Percentiles rank a stretch among this genome's conserved stretches.
These are phyloP conservation scores for Vipera ursinii DNA, from an alignment of 2,797 vertebrate species.

Conservation along the genomic window DNA sequence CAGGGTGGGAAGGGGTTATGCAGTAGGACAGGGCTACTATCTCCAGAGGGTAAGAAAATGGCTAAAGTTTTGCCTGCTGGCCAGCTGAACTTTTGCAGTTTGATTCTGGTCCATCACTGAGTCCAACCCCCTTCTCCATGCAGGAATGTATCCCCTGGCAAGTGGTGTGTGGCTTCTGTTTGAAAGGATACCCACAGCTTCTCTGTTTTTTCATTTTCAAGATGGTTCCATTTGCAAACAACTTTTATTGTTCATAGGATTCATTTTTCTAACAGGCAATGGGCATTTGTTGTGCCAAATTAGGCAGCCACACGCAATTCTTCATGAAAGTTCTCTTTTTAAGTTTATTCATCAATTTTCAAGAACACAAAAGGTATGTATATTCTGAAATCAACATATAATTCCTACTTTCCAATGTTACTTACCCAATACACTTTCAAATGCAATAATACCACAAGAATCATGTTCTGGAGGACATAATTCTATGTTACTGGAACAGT, in stretches of 20 bases:
- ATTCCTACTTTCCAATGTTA: too few species aligned
- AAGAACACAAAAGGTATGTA: not conserved
- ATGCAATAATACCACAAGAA: constrained; percentile 18
- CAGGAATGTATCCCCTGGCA: not conserved
- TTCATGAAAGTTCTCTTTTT: not conserved
- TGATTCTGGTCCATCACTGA: not conserved
- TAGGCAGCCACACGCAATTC: too few species aligned
- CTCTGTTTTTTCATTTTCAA: not conserved
- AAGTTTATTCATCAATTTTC: not conserved
- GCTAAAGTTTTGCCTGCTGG: not conserved
- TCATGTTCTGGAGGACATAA: constrained; percentile 7
- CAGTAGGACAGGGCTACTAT: not conserved
- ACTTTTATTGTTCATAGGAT: not conserved
- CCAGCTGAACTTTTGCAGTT: not conserved
- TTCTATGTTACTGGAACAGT: constrained; percentile 16
- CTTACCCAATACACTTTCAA: constrained; percentile 28
- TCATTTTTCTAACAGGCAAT: not conserved
- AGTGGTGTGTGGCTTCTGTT: not conserved
- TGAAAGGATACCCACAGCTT: not conserved
- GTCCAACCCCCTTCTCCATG: not conserved
- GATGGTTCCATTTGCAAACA: not conserved
- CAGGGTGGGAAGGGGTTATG: not conserved
- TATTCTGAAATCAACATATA: not conserved
- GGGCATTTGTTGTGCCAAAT: not conserved
- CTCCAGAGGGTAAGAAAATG: not conserved